phyloP scores from a whole-genome alignment of 2,113 vertebrate genomes.

The Rhinogobius similis region DNA sequence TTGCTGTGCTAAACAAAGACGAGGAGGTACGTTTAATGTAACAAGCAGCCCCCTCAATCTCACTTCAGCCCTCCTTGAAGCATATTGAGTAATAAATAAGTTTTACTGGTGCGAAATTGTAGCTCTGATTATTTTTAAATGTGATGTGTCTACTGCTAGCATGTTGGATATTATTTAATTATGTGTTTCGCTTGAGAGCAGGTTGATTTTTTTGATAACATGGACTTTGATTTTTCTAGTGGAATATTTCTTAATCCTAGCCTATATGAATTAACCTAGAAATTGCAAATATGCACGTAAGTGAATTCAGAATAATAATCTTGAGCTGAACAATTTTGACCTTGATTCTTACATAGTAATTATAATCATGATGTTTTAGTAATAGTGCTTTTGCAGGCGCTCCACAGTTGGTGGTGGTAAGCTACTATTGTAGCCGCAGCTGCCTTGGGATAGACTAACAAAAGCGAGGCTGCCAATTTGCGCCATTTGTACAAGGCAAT shows the following conservation, averaged over 20 bases:
- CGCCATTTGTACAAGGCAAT: neutral
- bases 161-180: neutral
- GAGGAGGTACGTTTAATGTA: constrained; percentile 28
- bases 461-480: neutral
- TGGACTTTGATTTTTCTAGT: neutral
- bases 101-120: neutral
- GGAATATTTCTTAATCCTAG: neutral
- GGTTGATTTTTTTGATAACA: constrained; percentile 13
- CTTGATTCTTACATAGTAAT: neutral
- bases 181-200: neutral
- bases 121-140: neutral
- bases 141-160: neutral
- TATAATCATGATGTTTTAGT: too few relatives aligned
- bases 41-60: constrained; percentile 39
- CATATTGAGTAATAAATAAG: constrained; percentile 2
- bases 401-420: neutral
- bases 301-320: too few relatives aligned
- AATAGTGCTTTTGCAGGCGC: too few relatives aligned
- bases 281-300: neutral
- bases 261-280: too few relatives aligned
- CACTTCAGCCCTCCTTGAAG: constrained; percentile 21
- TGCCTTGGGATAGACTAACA: neutral
- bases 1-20: constrained; percentile 19
- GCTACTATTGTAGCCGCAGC: neutral
- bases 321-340: neutral